phyloP scores from a whole-genome alignment of 1,140 invertebrate species.

The Ceratoteleas bidentatus region DNA sequence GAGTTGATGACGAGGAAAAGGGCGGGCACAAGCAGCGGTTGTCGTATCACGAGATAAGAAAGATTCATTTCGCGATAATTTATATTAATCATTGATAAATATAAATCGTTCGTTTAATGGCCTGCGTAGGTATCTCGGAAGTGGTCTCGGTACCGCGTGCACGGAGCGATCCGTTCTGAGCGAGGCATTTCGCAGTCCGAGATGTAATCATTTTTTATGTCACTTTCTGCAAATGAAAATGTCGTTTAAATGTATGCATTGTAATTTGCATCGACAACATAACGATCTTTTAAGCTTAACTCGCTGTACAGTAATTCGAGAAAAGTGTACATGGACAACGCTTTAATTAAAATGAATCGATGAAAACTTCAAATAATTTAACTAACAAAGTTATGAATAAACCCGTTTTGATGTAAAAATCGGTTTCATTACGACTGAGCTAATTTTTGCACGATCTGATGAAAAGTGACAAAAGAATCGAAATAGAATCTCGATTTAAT shows the following conservation, averaged over 20 bases:
- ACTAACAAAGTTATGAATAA: too few species aligned
- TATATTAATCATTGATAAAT: slow-evolving; percentile 64
- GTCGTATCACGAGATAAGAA: slow-evolving; percentile 42
- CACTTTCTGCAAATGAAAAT: slow-evolving; percentile 32
- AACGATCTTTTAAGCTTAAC: too few species aligned
- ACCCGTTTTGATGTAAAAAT: too few species aligned
- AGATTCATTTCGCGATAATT: slow-evolving; percentile 60
- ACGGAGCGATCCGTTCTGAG: slow-evolving; percentile 33
- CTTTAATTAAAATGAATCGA: too few species aligned
- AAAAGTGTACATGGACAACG: too few species aligned
- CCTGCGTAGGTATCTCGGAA: slow-evolving; percentile 41
- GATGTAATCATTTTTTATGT: slow-evolving; percentile 50
- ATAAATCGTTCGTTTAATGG: slow-evolving; percentile 59
- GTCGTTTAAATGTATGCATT: slow-evolving; percentile 42
- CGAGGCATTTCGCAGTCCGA: slow-evolving; percentile 26
- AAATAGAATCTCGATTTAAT: too few species aligned
- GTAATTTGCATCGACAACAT: slow-evolving; percentile 23
- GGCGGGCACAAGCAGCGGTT: slow-evolving; percentile 32
- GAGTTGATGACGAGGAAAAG: slow-evolving; percentile 37
- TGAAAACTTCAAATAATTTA: too few species aligned
- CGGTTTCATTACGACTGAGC: too few species aligned
- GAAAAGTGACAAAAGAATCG: too few species aligned
- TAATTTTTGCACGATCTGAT: too few species aligned
- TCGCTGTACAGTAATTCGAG: too few species aligned
- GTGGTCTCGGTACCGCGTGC: slow-evolving; percentile 12